Percentiles rank a stretch among this genome's conserved stretches.
These are phyloP conservation scores for Amphipyra tragopoginis DNA, from an alignment of 2,888 invertebrate species.

Conservation along the genomic window DNA sequence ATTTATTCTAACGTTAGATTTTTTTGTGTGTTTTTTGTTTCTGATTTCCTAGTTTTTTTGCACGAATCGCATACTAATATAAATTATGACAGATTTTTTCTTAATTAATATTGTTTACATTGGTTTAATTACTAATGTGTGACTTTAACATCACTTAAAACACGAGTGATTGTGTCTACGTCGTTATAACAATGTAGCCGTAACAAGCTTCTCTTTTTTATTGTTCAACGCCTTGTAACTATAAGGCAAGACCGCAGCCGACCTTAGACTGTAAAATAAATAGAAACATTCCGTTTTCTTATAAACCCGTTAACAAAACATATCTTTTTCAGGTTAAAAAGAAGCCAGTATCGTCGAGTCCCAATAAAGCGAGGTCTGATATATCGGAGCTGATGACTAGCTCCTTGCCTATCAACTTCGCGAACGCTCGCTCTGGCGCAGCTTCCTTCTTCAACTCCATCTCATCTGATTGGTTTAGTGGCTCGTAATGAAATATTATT, in stretches of 20 bases:
- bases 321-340: constrained; percentile 80
- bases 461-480: constrained; percentile 95
- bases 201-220: too few species aligned
- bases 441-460: constrained; percentile 95
- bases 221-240: too few species aligned
- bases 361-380: constrained; percentile 76
- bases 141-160: too few species aligned
- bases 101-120: too few species aligned
- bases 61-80: constrained; percentile 10
- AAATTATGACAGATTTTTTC: too few species aligned
- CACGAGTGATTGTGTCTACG: too few species aligned
- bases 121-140: neutral
- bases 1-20: constrained; percentile 16
- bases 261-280: too few species aligned
- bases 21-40: constrained; percentile 19
- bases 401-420: constrained; percentile 84
- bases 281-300: too few species aligned
- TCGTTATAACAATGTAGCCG: too few species aligned
- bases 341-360: constrained; percentile 78
- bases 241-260: too few species aligned
- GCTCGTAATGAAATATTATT: constrained; percentile 64
- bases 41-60: constrained; percentile 13
- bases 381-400: constrained; percentile 81
- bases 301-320: neutral
- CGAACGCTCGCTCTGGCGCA: constrained; percentile 93